Base-by-base conservation (phyloP, 2,888 invertebrate species). In the Agonopterix alstromeriana region DNA sequence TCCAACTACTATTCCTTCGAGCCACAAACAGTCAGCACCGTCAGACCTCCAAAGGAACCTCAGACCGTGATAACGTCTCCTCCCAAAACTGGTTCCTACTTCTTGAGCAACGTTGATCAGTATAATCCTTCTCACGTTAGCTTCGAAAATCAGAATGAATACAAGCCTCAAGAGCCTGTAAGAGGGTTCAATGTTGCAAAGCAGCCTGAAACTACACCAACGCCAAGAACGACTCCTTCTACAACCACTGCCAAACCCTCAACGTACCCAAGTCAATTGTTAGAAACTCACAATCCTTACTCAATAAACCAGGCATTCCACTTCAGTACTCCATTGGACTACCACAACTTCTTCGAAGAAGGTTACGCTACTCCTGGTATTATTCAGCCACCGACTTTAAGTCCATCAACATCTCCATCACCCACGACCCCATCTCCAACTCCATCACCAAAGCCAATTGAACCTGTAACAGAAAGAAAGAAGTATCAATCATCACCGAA, bases 241-340 rank as follows among this genome's bases (percentile, higher is more conserved):
- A 69, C 75, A 2, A 73, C 83, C 3, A 78, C 82, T 2, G 70
- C 75, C n/a, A 77, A 71, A 42, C 69, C 80, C 35, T 77, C 84
- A 2, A 82, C 86, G 8, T 77, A 83, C 51, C 73, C 87, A 0
- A 84, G 71, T 53, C 83, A 81, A 53, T 58, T 88, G 45, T 58
- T 88, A 10, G 87, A 88, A 60, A 88, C 88, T 9, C 88, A 88
- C 49, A 88, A 88, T 55, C 88, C 89, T 1, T 89, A 84, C 57
- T 86, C 86, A 1, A 88, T 88, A 48, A 90, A 89, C 56, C 88
- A 88, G 58, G 88, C 86, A 0, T 88, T 88, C 69, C 84, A 86
- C 58, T 84, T 84, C 51, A 89, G 83, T 58, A 87, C 87, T 46
- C 87, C 88, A 5, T 63, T 86, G 50, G 89, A 87, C 52, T 84